Conservation (phyloP, 1,140 invertebrate species). For the Atopsyche davidsoni region DNA sequence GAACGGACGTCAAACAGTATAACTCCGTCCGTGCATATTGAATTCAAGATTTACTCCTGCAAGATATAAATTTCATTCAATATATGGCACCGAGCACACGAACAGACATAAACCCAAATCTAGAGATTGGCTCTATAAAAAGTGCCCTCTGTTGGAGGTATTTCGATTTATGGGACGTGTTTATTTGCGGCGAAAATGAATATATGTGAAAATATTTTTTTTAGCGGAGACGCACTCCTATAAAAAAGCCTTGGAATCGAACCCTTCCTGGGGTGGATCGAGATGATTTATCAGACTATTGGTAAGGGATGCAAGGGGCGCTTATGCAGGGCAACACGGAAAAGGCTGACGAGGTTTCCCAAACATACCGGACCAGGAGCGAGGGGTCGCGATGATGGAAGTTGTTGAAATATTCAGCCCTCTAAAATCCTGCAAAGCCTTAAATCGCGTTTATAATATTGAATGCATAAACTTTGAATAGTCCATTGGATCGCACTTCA, state of each 20-base stretch:
- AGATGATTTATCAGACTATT: conserved; percentile 26
- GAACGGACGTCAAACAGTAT: too few relatives aligned
- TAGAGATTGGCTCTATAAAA: conserved; percentile 7
- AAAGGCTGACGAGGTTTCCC: too few relatives aligned
- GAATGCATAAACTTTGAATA: too few relatives aligned
- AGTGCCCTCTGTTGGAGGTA: conserved; percentile 1
- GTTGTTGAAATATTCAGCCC: too few relatives aligned
- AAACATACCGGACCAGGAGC: too few relatives aligned
- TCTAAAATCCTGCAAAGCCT: too few relatives aligned
- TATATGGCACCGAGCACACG: conserved; percentile 2
- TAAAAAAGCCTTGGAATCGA: conserved; percentile 16
- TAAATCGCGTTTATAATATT: too few relatives aligned
- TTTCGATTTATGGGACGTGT: conserved; percentile 21
- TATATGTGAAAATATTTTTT: conserved; percentile 21
- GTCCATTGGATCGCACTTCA: too few relatives aligned
- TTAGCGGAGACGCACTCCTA: conserved; percentile 4
- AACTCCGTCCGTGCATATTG: too few relatives aligned
- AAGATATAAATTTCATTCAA: conserved; percentile 7
- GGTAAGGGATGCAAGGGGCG: neutral
- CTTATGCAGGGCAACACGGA: too few relatives aligned
- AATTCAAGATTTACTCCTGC: too few relatives aligned
- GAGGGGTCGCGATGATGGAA: too few relatives aligned
- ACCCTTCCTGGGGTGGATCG: conserved; percentile 9
- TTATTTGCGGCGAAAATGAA: conserved; percentile 23
- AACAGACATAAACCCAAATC: neutral